Percentiles rank a stretch among this genome's conserved stretches.
phyloP scores from a whole-genome alignment of 2,797 vertebrate species.

The Numenius phaeopus region DNA sequence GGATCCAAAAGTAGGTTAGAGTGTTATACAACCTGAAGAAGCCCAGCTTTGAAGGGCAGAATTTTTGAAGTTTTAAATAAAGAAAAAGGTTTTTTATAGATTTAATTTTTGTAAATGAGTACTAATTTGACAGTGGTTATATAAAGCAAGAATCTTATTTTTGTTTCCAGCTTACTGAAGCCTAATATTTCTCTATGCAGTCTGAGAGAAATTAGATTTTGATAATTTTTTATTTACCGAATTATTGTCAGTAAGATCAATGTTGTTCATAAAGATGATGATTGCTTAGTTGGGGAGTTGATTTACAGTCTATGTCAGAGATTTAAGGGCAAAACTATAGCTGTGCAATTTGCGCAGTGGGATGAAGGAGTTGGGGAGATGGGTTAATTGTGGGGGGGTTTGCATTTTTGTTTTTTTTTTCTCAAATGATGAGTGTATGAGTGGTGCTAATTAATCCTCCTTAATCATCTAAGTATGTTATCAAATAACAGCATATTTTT shows the following conservation, averaged over 20 bases:
- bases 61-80: neutral
- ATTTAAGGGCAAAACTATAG: neutral
- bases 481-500: neutral
- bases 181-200: neutral
- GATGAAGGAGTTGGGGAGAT: neutral
- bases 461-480: neutral
- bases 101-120: neutral
- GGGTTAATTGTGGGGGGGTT: neutral
- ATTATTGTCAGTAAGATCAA: neutral
- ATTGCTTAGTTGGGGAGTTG: neutral
- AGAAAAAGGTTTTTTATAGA: neutral
- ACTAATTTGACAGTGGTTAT: neutral
- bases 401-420: neutral
- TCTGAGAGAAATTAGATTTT: neutral
- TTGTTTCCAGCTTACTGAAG: neutral
- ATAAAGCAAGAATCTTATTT: neutral
- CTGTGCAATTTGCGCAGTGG: neutral
- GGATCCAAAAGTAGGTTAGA: constrained; percentile 54
- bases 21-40: constrained; percentile 43
- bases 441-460: neutral
- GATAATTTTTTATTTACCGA: neutral
- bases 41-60: neutral
- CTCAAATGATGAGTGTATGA: neutral
- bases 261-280: neutral
- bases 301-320: neutral